phyloP scores from a whole-genome alignment of 2,797 vertebrate species.

The Limosa lapponica region DNA sequence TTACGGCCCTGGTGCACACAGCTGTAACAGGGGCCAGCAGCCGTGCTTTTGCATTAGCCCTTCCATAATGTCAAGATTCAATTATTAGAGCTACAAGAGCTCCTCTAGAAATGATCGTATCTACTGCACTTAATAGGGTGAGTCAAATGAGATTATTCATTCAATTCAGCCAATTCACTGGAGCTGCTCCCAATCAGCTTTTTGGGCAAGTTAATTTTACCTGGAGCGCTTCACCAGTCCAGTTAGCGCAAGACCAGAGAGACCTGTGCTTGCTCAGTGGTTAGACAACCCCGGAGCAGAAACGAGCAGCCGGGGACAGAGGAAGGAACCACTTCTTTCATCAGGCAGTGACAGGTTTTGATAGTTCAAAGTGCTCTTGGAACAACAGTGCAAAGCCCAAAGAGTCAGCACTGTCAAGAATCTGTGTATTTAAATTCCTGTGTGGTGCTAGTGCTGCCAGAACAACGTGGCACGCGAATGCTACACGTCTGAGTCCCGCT shows the following conservation, averaged over 20 bases:
- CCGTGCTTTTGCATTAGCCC: neutral
- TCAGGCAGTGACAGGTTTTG: accelerated
- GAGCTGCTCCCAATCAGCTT: neutral
- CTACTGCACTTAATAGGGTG: neutral
- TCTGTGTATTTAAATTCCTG: neutral
- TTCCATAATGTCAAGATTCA: neutral
- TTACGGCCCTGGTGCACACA: neutral
- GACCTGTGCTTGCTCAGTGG: neutral
- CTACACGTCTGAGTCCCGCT: neutral
- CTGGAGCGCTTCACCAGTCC: accelerated
- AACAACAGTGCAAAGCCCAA: neutral
- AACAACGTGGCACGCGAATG: accelerated
- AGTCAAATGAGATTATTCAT: neutral
- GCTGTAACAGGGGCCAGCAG: neutral
- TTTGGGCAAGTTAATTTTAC: neutral
- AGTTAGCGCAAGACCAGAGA: neutral
- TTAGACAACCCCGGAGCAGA: neutral
- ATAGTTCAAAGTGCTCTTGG: neutral
- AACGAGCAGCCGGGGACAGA: accelerated
- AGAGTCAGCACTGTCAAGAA: neutral
- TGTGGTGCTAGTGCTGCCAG: neutral
- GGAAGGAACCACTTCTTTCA: neutral
- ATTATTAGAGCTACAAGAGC: neutral
- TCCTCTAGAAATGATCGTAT: neutral
- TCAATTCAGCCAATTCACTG: neutral